A percentile compares a stretch with the other conserved stretches of the same genome.
phyloP scores from a whole-genome alignment of 2,888 invertebrate genomes.

The Entomobrya multifasciata region DNA sequence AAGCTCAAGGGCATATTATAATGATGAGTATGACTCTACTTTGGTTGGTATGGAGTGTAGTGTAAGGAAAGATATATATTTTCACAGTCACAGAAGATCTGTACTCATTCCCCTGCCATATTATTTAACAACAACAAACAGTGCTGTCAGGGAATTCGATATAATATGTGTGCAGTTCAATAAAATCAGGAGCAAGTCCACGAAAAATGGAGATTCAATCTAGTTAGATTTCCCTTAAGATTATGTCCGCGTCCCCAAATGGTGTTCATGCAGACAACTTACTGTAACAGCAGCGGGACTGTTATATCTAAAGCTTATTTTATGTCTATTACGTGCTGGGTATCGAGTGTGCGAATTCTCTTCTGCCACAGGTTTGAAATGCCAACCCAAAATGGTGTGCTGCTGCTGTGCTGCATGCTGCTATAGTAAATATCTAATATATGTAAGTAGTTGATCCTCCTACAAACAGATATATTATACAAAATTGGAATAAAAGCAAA shows the following conservation, averaged over 20 bases:
- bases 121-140: slow-evolving; percentile 51
- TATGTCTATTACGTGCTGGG: not conserved
- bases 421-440: not conserved
- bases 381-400: not conserved
- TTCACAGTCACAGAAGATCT: slow-evolving; percentile 19
- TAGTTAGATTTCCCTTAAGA: slow-evolving; percentile 60
- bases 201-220: slow-evolving; percentile 47
- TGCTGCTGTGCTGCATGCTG: no score
- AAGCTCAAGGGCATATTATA: slow-evolving; percentile 68
- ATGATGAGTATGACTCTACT: no score
- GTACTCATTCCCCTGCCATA: slow-evolving; percentile 9
- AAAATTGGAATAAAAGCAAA: not conserved
- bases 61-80: slow-evolving; percentile 21
- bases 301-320: not conserved
- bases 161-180: slow-evolving; percentile 45
- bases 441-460: not conserved
- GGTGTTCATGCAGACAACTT: not conserved
- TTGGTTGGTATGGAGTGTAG: no score
- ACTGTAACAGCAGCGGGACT: not conserved
- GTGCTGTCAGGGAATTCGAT: slow-evolving; percentile 43
- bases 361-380: slow-evolving; percentile 16
- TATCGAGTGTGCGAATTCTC: slow-evolving; percentile 9
- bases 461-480: not conserved
- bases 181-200: slow-evolving; percentile 33
- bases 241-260: slow-evolving; percentile 26